These are phyloP conservation scores for Tetramorium simillimum DNA, from an alignment of 1,140 invertebrate species.

Conservation along the genomic window DNA sequence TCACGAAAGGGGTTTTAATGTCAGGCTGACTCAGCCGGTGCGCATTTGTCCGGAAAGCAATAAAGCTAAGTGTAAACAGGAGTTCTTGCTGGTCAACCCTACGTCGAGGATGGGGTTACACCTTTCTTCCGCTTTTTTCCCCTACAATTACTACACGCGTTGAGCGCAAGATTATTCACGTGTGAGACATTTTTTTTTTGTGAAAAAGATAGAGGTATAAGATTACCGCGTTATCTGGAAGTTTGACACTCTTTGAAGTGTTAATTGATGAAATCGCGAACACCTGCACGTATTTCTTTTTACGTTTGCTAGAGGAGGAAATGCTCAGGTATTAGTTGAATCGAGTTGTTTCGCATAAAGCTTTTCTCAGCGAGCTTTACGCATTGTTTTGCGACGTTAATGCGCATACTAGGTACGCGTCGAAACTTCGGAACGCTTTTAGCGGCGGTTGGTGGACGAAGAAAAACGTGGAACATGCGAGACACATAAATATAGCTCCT, in stretches of 20 bases:
- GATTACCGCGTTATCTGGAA: background rate
- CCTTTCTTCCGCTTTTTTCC: slow-evolving; percentile 59
- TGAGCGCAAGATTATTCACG: background rate
- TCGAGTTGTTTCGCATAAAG: slow-evolving; percentile 26
- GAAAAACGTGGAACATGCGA: slow-evolving; percentile 75
- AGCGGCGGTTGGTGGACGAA: slow-evolving; percentile 62
- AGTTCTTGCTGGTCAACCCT: slow-evolving; percentile 24
- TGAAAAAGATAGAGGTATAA: background rate
- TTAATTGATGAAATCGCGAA: slow-evolving; percentile 1
- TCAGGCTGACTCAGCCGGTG: slow-evolving; percentile 75
- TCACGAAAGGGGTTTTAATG: slow-evolving; percentile 79
- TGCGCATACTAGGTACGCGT: slow-evolving; percentile 37
- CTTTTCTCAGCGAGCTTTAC: slow-evolving; percentile 52
- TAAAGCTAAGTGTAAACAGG: slow-evolving; percentile 81
- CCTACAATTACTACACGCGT: background rate
- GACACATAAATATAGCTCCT: slow-evolving; percentile 76
- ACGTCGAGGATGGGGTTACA: slow-evolving; percentile 65
- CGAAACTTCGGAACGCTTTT: slow-evolving; percentile 67
- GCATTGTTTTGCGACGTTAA: slow-evolving; percentile 60
- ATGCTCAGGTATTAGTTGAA: slow-evolving; percentile 3
- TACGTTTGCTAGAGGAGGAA: background rate
- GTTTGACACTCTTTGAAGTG: background rate
- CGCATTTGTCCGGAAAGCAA: slow-evolving; percentile 78
- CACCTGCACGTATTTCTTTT: background rate
- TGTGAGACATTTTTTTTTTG: background rate